These are phyloP conservation scores for Drosophila repleta DNA, from an alignment of 1,140 invertebrate species.

Conservation along the genomic window DNA sequence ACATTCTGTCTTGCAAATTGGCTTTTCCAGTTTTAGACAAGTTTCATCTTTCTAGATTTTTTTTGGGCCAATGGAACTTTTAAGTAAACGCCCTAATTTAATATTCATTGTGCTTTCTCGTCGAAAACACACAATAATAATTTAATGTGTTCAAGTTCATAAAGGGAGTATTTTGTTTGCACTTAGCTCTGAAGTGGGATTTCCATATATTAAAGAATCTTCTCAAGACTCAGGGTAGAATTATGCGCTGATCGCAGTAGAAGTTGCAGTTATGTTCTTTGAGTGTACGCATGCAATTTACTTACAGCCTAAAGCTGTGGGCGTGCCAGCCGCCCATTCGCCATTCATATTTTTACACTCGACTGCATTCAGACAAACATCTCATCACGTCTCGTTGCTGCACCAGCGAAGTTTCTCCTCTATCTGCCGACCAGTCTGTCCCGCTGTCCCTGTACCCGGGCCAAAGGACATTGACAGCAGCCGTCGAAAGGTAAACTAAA, in stretches of 20 bases:
- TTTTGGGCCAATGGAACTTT: no score
- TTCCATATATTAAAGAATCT: no score
- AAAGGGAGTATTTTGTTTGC: no score
- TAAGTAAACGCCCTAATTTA: no score
- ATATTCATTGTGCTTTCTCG: no score
- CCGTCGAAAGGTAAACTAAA: conserved; percentile 68
- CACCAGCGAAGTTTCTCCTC: not conserved
- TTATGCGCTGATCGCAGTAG: not conserved
- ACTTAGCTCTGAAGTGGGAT: no score
- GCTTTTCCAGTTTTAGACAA: no score
- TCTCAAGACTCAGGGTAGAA: no score
- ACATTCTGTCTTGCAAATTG: no score
- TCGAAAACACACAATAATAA: no score
- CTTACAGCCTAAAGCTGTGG: conserved; percentile 54
- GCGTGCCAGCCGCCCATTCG: conserved; percentile 63
- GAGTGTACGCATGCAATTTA: conserved; percentile 59
- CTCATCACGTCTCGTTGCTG: conserved; percentile 3
- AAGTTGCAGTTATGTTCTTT: not conserved
- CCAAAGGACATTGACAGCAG: conserved; percentile 67
- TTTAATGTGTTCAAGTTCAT: no score
- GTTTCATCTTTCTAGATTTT: no score
- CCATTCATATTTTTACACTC: conserved; percentile 78
- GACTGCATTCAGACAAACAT: conserved; percentile 68
- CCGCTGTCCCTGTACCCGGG: not conserved
- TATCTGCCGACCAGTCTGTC: not conserved